Base-by-base conservation (phyloP, 2,888 invertebrate genomes). In the Frankliniella fusca region DNA sequence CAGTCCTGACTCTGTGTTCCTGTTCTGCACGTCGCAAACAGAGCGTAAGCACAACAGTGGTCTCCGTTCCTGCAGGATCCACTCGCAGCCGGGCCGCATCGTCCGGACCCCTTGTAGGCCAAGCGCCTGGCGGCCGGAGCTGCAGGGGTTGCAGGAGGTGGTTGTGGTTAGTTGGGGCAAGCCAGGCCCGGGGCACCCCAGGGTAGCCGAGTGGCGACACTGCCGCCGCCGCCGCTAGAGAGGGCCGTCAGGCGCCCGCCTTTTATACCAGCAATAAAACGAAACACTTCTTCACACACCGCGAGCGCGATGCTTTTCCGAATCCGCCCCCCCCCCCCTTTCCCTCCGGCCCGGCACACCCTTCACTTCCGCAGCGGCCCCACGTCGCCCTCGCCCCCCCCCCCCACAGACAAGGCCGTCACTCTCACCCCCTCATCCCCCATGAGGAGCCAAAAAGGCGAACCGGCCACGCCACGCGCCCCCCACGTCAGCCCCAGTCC, bases 201-300 rank as follows among this genome's bases (percentile, higher is more conserved):
- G 70, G 23, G 23, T 11, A 12, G 70, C 12, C 9, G 70, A 11
- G 12, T 76, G 70, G 70, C 27, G 70, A 76, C 70, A 27, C 70
- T 76, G 38, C 38, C 38, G 38, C 38, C 38, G 38, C 38, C 38
- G 38, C 38, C 38, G 38, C 38, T 5, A 5, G 38, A 5, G 70
- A 27, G 70, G 70, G 70, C 23, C 12, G 70, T 76, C 70, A 76
- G 70, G 70, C 70, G 23, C 23, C 70, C 70, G 70, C 70, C 70
- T 76, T 76, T 76, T 76, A 76, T 76, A 27, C 70, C 70, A 76
- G 70, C 70, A 76, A 76, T 76, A 76, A 76, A 76, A 76, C 70
- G 70, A 76, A 76, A 76, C 70, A 76, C 70, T 76, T 76, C 70
- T 27, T 76, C 70, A 76, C 70, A 76, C 70, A 76, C 70, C 70